A percentile compares a stretch with the other conserved stretches of the same genome.
phyloP scores from a whole-genome alignment of 2,113 vertebrate genomes.

The Morphnarchus princeps region DNA sequence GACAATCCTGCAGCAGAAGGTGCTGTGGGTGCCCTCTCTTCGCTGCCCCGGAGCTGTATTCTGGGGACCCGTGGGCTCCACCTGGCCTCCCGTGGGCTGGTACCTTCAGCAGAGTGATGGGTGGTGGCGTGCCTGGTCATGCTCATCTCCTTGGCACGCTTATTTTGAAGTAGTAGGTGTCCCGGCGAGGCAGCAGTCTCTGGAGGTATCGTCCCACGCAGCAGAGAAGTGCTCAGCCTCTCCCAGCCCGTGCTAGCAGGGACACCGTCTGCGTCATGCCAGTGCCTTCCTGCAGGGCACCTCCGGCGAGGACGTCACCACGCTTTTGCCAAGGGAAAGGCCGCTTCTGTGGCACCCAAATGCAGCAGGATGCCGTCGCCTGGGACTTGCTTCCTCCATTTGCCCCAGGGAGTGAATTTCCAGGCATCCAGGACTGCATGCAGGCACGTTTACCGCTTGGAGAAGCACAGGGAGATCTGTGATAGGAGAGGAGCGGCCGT shows the following conservation, averaged over 20 bases:
- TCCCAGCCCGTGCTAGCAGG: rapidly evolving
- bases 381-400: neutral
- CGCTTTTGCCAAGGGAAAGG: neutral
- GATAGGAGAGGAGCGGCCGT: neutral
- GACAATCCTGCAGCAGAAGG: neutral
- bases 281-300: neutral
- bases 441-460: neutral
- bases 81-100: neutral
- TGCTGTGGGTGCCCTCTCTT: neutral
- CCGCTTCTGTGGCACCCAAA: neutral
- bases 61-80: neutral
- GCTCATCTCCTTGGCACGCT: neutral
- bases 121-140: neutral
- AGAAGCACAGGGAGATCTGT: neutral
- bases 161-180: neutral
- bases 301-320: neutral
- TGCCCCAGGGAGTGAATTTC: neutral
- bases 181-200: neutral
- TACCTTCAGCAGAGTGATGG: neutral
- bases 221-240: neutral
- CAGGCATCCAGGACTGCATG: neutral
- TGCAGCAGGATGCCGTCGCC: neutral
- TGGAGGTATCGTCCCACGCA: neutral
- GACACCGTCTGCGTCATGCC: neutral
- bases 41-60: rapidly evolving